Percentiles rank a stretch among this genome's conserved stretches.
phyloP scores from a whole-genome alignment of 2,113 vertebrate species.

The Oxyura jamaicensis region DNA sequence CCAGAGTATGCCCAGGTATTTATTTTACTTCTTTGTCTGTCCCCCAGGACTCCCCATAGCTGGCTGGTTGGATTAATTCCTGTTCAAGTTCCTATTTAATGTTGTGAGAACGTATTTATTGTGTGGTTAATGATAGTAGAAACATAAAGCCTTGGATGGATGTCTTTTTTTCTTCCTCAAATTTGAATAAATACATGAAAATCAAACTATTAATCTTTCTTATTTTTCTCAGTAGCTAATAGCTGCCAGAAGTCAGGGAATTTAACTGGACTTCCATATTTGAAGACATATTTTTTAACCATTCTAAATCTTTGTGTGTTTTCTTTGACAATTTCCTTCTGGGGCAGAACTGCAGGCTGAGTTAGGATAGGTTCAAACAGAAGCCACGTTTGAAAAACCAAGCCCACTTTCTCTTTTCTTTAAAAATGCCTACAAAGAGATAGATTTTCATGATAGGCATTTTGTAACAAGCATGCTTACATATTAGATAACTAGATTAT shows the following conservation, averaged over 20 bases:
- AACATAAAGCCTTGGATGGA: neutral
- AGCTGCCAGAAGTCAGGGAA: neutral
- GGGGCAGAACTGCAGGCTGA: neutral
- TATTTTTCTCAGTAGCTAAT: neutral
- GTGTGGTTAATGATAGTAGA: neutral
- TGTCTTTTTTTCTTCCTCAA: neutral
- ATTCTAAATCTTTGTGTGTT: neutral
- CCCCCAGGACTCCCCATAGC: neutral
- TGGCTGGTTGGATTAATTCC: neutral
- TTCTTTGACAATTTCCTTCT: neutral
- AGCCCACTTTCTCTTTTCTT: neutral
- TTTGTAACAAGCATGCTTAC: neutral
- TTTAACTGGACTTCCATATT: neutral
- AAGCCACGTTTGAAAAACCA: neutral
- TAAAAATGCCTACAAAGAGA: neutral
- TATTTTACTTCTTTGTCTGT: neutral
- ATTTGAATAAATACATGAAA: constrained; percentile 25
- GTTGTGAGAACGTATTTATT: neutral
- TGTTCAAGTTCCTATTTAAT: constrained; percentile 5
- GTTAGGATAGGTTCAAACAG: neutral
- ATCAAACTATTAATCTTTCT: neutral
- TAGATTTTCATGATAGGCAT: neutral
- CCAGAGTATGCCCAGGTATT: neutral
- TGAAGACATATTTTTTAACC: neutral
- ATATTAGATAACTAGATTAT: neutral